Conservation (phyloP, 2,113 vertebrate genomes). For the Mastomys coucha region DNA sequence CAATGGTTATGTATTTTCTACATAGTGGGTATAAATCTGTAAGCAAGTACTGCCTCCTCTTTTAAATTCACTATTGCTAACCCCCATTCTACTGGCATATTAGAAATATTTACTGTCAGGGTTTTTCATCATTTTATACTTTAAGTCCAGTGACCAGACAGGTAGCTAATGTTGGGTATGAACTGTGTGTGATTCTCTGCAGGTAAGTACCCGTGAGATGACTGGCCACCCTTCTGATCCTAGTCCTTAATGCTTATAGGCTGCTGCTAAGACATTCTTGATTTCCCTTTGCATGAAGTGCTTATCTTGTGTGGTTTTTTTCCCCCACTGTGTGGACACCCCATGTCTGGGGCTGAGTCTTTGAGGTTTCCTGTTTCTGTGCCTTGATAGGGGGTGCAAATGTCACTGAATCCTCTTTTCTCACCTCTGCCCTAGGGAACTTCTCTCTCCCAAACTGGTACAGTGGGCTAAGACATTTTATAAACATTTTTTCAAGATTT, state of each 20-base stretch:
- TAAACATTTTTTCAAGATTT: conserved; percentile 1
- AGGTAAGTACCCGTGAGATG: neutral
- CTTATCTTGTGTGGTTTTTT: neutral
- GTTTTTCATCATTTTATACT: neutral
- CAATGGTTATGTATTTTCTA: conserved; percentile 6
- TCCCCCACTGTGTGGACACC: rapidly evolving
- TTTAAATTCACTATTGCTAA: neutral
- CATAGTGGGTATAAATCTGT: neutral
- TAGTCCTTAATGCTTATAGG: neutral
- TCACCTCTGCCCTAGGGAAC: neutral
- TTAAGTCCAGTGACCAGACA: no score
- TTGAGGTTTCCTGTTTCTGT: neutral
- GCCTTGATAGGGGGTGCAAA: neutral
- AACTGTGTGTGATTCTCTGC: rapidly evolving
- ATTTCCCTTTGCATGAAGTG: rapidly evolving
- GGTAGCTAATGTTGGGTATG: neutral
- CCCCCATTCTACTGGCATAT: neutral
- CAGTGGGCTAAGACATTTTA: neutral
- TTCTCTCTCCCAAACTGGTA: neutral
- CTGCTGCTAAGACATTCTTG: neutral
- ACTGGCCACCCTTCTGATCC: no score
- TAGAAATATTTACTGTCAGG: neutral
- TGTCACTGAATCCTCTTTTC: neutral
- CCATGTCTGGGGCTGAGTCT: neutral
- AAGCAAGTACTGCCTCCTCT: neutral